These are phyloP conservation scores for Coenobita brevimanus DNA, from an alignment of 1,140 invertebrate genomes.

Conservation along the genomic window DNA sequence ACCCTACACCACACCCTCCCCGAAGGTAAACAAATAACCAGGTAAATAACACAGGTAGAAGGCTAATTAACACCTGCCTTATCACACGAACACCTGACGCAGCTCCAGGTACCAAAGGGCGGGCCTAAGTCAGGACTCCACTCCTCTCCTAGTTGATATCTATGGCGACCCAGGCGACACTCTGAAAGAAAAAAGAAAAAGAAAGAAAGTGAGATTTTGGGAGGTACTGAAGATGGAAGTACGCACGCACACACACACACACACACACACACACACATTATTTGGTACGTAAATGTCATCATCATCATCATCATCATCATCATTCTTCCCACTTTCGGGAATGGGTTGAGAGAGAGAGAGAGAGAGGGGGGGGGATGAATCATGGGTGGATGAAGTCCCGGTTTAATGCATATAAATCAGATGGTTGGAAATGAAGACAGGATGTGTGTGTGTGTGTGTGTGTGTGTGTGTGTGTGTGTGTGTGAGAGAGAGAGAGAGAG, in stretches of 20 bases:
- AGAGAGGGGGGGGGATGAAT: not conserved
- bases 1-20: no score
- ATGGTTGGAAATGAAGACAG: no score
- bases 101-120: constrained; percentile 93
- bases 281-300: no score
- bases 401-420: not conserved
- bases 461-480: not conserved
- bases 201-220: constrained; percentile 51
- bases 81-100: constrained; percentile 93
- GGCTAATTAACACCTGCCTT: constrained; percentile 82
- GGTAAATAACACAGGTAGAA: not conserved
- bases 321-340: no score
- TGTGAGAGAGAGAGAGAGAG: not conserved
- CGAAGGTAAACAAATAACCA: not conserved
- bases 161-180: constrained; percentile 90
- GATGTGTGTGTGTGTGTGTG: not conserved
- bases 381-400: not conserved
- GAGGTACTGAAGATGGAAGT: not conserved
- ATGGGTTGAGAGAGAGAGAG: not conserved
- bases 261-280: not conserved
- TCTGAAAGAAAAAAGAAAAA: constrained; percentile 81
- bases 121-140: constrained; percentile 93
- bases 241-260: not conserved
- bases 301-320: no score
- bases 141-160: constrained; percentile 87